Evolutionary conservation across 2,888 invertebrate species (phyloP), one percentile per base, ranked within the genome.

Genomic region (Theodoxus fluviatilis): DNA sequence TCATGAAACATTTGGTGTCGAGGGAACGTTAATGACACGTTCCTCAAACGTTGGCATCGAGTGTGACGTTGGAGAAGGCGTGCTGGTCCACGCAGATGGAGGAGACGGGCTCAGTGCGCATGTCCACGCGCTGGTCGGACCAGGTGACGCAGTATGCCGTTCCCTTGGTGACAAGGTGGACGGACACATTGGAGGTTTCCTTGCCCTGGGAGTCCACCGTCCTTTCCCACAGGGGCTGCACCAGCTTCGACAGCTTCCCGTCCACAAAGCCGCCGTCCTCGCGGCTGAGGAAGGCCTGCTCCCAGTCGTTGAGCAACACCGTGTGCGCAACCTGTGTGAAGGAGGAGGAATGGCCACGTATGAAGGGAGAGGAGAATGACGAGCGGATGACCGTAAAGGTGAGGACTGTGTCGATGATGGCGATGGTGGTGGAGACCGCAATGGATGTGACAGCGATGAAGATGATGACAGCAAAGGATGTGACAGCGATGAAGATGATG

Each of bases 111-210:
- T 70, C 35, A 0, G 75, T 76, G 68, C 73, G 73, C 67, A 76
- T 76, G 71, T 76, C 75, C 71, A 76, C 76, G 65, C 73, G 74
- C 69, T 76, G 76, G 69, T 76, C 76, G 3, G 74, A 73, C 76
- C 76, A 76, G 63, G 74, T 70, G 40, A 75, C 73, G 37, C 73
- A 71, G 37, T 73, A 67, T 40, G 70, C 71, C 25, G 72, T 61
- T 49, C 76, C 76, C n/a, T 61, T 68, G 37, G 74, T 74, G 64
- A 74, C 59, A 25, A 76, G 69, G 65, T 76, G 76, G 43, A 75
- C 70, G 70, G 71, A 64, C 49, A 69, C 37, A 9, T 28, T 25
- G 47, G 25, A 66, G 59, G n/a, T 57, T 57, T 38, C 18, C 9
- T 12, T 12, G 43, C 9, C 18, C 18, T 43, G 15, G 43, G 15